Percentiles rank a stretch among this genome's conserved stretches.
These are phyloP conservation scores for Tiliqua scincoides DNA, from an alignment of 2,113 vertebrate species.

Conservation along the genomic window DNA sequence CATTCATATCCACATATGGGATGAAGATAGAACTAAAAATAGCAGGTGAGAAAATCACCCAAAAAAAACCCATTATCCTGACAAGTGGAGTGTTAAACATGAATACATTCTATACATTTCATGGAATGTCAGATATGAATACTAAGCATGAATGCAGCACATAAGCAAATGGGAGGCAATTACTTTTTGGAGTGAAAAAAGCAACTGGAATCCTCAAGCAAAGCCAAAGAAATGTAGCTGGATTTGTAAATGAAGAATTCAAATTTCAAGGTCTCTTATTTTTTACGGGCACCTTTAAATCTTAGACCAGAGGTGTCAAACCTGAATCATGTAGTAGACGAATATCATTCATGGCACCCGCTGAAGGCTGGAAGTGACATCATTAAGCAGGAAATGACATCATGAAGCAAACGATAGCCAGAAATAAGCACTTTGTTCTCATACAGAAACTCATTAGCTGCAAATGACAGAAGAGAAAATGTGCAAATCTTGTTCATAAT, in stretches of 20 bases:
- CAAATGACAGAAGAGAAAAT: no score
- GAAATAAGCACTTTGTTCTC: no score
- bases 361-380: no score
- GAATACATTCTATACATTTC: not conserved
- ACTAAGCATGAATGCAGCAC: not conserved
- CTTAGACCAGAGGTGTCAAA: no score
- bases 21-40: not conserved
- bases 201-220: not conserved
- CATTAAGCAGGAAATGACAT: no score
- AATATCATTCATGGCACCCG: no score
- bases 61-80: not conserved
- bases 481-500: no score
- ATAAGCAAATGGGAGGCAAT: not conserved
- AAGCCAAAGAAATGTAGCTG: not conserved
- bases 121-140: not conserved
- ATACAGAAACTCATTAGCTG: no score
- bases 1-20: not conserved
- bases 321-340: no score
- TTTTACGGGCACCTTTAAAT: not conserved
- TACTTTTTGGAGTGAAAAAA: not conserved
- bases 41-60: not conserved
- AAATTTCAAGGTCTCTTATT: not conserved
- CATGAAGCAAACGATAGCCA: no score
- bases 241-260: constrained; percentile 10
- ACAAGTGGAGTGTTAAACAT: not conserved